These are phyloP conservation scores for Lasioglossum baleicum DNA, from an alignment of 1,140 invertebrate species.

Conservation along the genomic window DNA sequence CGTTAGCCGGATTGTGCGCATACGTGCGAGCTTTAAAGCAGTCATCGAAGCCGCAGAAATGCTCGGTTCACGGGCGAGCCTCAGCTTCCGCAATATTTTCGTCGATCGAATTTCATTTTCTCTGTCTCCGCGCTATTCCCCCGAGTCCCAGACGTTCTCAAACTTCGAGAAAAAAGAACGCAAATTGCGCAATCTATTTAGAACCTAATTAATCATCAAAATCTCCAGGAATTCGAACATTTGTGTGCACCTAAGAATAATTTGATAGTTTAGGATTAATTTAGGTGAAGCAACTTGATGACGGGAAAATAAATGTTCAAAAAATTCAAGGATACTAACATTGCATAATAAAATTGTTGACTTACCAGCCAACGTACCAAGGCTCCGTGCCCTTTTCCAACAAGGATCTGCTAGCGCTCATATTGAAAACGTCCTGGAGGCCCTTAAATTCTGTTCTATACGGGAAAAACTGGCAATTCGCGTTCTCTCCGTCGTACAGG, in stretches of 20 bases:
- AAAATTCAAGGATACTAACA: too few relatives aligned
- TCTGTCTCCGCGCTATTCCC: too few relatives aligned
- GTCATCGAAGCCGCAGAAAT: conserved; percentile 36
- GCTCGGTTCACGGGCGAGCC: conserved; percentile 8
- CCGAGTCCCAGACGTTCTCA: too few relatives aligned
- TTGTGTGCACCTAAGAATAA: too few relatives aligned
- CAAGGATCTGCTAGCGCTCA: conserved; percentile 85
- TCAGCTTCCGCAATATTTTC: background rate
- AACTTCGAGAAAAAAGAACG: too few relatives aligned
- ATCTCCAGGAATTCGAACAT: too few relatives aligned
- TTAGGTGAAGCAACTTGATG: too few relatives aligned
- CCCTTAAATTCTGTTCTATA: conserved; percentile 92
- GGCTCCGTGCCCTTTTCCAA: conserved; percentile 83
- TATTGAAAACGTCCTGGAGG: conserved; percentile 89
- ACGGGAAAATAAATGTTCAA: too few relatives aligned
- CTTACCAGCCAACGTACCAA: conserved; percentile 95
- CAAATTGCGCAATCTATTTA: too few relatives aligned
- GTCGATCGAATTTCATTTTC: background rate
- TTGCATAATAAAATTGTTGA: conserved; percentile 2
- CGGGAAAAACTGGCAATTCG: conserved; percentile 93
- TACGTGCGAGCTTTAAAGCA: conserved; percentile 19
- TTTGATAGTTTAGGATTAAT: background rate
- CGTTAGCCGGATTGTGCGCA: conserved; percentile 40
- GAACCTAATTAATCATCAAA: too few relatives aligned
- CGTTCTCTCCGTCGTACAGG: conserved; percentile 84